Conservation (phyloP, 2,797 vertebrate genomes). For the Clarias laeviceps region DNA sequence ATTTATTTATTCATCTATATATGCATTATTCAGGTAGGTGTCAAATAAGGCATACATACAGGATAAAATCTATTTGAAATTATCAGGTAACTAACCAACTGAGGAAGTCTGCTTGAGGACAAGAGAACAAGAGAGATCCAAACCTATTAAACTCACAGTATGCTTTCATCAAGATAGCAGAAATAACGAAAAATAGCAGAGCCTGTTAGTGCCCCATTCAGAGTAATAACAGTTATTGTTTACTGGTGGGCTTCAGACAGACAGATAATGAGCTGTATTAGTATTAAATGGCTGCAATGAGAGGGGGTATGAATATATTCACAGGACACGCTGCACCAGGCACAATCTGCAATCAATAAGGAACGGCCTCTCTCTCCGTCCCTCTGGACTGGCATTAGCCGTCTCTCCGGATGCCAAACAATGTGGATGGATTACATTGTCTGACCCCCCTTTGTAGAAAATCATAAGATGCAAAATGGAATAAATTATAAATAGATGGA, state of each 20-base stretch:
- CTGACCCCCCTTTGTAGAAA: constrained; percentile 9
- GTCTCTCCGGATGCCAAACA: constrained; percentile 85
- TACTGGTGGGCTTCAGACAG: constrained; percentile 54
- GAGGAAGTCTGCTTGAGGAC: background rate
- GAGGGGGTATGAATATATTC: constrained; percentile 74
- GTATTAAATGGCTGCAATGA: constrained; percentile 53
- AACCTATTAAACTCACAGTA: constrained; percentile 19
- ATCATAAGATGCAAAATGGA: constrained; percentile 31
- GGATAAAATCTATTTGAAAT: constrained; percentile 26
- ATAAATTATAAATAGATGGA: constrained; percentile 27
- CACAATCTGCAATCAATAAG: constrained; percentile 97
- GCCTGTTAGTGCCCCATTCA: constrained; percentile 46
- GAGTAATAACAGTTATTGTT: constrained; percentile 59
- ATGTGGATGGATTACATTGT: constrained; percentile 68
- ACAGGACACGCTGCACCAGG: constrained; percentile 83
- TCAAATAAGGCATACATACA: background rate
- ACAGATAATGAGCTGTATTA: constrained; percentile 63
- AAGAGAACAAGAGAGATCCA: constrained; percentile 25
- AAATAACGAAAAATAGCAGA: constrained; percentile 40
- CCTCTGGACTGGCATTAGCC: constrained; percentile 86
- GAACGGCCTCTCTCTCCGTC: constrained; percentile 84
- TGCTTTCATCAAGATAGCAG: constrained; percentile 37
- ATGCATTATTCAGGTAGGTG: background rate
- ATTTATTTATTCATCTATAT: background rate
- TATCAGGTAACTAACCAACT: constrained; percentile 10